phyloP scores from a whole-genome alignment of 1,140 invertebrate species.

The Phthorimaea operculella region DNA sequence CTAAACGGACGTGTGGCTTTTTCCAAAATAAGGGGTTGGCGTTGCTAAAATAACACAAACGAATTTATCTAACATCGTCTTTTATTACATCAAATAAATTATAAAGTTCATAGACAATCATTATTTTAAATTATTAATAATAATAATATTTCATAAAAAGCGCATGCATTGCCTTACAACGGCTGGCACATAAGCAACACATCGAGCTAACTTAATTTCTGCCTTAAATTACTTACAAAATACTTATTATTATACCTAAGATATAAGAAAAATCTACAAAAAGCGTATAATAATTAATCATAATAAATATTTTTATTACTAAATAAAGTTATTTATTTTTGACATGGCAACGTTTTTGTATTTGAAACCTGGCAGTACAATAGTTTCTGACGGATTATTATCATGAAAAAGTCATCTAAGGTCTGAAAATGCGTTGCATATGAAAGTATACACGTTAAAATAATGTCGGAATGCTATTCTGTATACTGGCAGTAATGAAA shows the following conservation, averaged over 20 bases:
- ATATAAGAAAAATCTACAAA: constrained; percentile 21
- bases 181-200: constrained; percentile 25
- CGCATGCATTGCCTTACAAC: constrained; percentile 31
- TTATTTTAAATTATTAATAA: constrained; percentile 41
- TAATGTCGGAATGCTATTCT: too few relatives aligned
- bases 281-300: not conserved
- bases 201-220: constrained; percentile 24
- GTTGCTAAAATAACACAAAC: constrained; percentile 1
- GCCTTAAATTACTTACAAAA: constrained; percentile 7
- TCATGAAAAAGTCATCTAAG: not conserved
- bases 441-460: too few relatives aligned
- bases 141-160: constrained; percentile 42
- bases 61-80: constrained; percentile 51
- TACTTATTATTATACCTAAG: not conserved
- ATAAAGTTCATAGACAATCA: constrained; percentile 55
- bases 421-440: too few relatives aligned
- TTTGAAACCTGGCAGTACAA: constrained; percentile 16
- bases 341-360: constrained; percentile 21
- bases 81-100: constrained; percentile 64
- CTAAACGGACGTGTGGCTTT: too few relatives aligned
- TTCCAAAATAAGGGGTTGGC: not conserved
- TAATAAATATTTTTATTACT: not conserved
- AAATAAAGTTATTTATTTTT: constrained; percentile 3
- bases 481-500: too few relatives aligned
- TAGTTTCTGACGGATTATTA: constrained; percentile 2